Evolutionary conservation across 2,888 invertebrate genomes (phyloP).

Genomic region (Lamellibrachia satsuma): DNA sequence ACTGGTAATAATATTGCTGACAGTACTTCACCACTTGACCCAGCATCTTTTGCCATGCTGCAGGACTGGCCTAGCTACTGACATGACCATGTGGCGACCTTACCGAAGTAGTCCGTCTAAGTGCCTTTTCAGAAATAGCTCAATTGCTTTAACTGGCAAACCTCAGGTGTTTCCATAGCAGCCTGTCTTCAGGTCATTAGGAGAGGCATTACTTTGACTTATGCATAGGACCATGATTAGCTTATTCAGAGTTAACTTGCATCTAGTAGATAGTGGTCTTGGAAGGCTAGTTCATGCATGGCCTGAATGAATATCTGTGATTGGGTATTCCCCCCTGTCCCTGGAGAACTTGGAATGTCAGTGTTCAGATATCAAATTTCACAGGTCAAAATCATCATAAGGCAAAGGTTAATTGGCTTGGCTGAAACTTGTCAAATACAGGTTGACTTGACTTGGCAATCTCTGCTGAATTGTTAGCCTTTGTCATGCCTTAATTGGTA

Average conservation of each 20-base stretch:
- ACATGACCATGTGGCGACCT: neutral
- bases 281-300: neutral
- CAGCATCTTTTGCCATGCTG: neutral
- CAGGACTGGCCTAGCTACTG: neutral
- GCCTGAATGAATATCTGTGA: neutral
- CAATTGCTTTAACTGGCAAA: neutral
- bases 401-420: neutral
- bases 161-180: neutral
- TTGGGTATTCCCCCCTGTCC: neutral
- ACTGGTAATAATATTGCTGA: neutral
- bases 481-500: neutral
- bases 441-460: neutral
- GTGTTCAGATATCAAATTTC: neutral
- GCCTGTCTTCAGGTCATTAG: neutral
- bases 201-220: neutral
- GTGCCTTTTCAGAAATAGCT: neutral
- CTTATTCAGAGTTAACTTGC: neutral
- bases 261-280: neutral
- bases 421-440: neutral
- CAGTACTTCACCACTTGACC: neutral
- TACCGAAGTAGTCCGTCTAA: neutral
- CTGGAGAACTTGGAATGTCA: neutral
- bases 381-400: neutral
- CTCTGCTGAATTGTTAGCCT: neutral
- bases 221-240: neutral